phyloP scores from a whole-genome alignment of 2,113 vertebrate genomes.

The Rhea pennata region DNA sequence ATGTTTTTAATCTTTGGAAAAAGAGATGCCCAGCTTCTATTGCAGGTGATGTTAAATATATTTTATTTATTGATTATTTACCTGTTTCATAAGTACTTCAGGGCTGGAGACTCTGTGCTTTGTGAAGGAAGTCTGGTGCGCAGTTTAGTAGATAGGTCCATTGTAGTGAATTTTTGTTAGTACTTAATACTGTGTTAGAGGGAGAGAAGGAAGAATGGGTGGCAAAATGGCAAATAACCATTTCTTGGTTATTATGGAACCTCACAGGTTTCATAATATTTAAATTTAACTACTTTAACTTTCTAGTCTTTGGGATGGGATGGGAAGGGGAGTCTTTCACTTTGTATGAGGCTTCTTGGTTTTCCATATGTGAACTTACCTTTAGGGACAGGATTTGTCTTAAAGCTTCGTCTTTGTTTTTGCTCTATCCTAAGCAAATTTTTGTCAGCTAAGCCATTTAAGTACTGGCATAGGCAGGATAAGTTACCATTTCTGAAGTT shows the following conservation, averaged over 20 bases:
- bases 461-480: background rate
- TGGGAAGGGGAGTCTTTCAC: background rate
- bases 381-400: background rate
- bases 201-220: background rate
- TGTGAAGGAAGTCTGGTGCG: background rate
- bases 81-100: background rate
- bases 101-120: background rate
- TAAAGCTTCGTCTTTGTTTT: background rate
- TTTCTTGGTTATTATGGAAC: slow-evolving; percentile 19
- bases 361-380: fast-evolving
- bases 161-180: background rate
- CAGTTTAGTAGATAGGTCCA: background rate
- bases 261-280: background rate
- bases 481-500: background rate
- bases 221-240: background rate
- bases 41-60: background rate
- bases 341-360: background rate
- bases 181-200: background rate
- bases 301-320: background rate
- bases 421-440: background rate
- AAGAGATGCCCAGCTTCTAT: background rate
- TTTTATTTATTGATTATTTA: background rate
- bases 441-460: background rate
- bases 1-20: background rate
- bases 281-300: background rate